Evolutionary conservation across 2,888 invertebrate genomes (phyloP).

Genomic region (Icerya purchasi): DNA sequence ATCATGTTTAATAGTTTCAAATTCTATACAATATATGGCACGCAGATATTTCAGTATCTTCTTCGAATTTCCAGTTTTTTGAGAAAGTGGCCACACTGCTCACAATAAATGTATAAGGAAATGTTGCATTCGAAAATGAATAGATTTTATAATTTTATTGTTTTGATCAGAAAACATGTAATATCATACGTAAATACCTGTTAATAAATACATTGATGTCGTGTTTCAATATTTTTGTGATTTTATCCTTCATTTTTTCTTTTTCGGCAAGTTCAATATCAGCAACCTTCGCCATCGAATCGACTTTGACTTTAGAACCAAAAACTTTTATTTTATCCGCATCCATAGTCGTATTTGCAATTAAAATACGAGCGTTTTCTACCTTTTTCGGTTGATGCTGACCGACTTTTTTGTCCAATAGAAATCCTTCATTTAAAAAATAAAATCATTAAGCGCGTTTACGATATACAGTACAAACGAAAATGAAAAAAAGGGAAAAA

Average conservation of each 20-base stretch:
- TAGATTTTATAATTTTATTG: no score
- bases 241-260: conserved; percentile 99
- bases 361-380: conserved; percentile 87
- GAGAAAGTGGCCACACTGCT: no score
- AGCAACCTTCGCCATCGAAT: conserved; percentile 85
- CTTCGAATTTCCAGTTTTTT: no score
- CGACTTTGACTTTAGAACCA: conserved; percentile 81
- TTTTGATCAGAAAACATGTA: no score
- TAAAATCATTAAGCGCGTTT: no score
- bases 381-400: conserved; percentile 90
- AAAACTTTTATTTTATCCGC: conserved; percentile 99
- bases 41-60: no score
- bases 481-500: not conserved
- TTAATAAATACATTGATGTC: conserved; percentile 16
- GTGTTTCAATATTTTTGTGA: conserved; percentile 59
- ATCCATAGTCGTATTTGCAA: conserved; percentile 99
- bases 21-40: no score
- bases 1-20: no score
- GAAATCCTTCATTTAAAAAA: conserved; percentile 40
- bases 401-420: conserved; percentile 89
- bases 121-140: no score
- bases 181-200: conserved; percentile 10
- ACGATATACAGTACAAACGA: no score
- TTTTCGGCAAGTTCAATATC: conserved; percentile 95
- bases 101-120: no score